Evolutionary conservation across 2,888 invertebrate species (phyloP), one percentile per base, ranked within the genome.

Genomic region (Cyrtodaria siliqua): DNA sequence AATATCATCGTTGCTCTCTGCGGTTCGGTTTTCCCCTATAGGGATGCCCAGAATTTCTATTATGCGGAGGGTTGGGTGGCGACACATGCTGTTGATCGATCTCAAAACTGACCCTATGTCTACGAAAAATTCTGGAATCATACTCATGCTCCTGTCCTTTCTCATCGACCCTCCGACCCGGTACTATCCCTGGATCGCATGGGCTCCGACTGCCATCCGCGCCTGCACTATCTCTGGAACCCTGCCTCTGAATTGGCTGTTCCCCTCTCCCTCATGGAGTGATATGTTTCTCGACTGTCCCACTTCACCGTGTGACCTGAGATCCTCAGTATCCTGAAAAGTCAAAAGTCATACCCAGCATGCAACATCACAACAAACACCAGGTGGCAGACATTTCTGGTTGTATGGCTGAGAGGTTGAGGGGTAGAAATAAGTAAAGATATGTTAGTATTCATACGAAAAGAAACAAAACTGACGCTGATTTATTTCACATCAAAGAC

Each of bases 111-210:
- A 75, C 74, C 52, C 70, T 68, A 61, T 78, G 71, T 62, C 81
- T 56, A 62, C 81, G 81, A 81, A 81, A 81, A 56, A 81, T 78
- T 62, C 81, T 68, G 2, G 81, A 69, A 50, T 81, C 78, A 42
- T 55, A 81, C 42, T 81, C 81, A 42, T 64, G 64, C 3, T 50
- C 23, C 47, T 60, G 68, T n/a, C n/a, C n/a, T 27, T 75, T 47
- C 23, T 20, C 47, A 27, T 68, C 77, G 14, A 38, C 42, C 12
- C 81, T 75, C 12, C 78, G 78, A 33, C 74, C 74, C 63, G 71
- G 75, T 27, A 55, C 59, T 47, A 59, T 77, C 12, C 12, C 33
- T 12, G 6, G 4, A 12, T 4, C 4, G 6, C 20, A 16, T 18
- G 4, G 16, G 23, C 52, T 52, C 6, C 23, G 52, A 40, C 66